Percentiles rank a stretch among this genome's conserved stretches.
These are phyloP conservation scores for Carollia perspicillata DNA, from an alignment of 2,113 vertebrate species.

Conservation along the genomic window DNA sequence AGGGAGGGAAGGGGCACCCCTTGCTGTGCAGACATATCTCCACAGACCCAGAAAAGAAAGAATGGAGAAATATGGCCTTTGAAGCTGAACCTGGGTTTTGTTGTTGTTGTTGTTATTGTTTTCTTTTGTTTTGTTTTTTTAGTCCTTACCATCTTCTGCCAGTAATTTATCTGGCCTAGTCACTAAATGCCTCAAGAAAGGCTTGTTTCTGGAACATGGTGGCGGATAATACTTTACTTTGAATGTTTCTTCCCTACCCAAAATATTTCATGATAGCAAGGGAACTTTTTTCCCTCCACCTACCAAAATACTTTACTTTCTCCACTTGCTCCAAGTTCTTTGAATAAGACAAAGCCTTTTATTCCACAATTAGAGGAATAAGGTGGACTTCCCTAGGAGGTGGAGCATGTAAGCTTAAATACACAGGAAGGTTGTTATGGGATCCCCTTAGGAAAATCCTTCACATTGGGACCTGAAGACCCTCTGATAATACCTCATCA, in stretches of 20 bases:
- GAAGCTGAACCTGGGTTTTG: neutral
- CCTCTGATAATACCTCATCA: constrained; percentile 14
- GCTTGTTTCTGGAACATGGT: neutral
- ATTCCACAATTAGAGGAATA: constrained; percentile 12
- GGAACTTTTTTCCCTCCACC: neutral
- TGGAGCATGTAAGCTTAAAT: neutral
- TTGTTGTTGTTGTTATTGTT: neutral
- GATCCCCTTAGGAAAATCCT: neutral
- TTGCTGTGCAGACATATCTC: neutral
- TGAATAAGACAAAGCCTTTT: constrained; percentile 32
- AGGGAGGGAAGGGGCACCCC: neutral
- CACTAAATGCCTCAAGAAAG: neutral
- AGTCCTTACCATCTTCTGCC: neutral
- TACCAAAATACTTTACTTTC: constrained; percentile 34
- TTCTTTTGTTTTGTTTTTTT: neutral
- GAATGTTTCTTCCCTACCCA: neutral
- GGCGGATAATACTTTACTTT: neutral
- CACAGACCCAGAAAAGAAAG: neutral
- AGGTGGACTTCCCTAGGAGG: neutral
- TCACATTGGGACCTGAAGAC: neutral
- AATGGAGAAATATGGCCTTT: neutral
- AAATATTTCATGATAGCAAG: neutral
- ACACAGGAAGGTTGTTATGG: neutral
- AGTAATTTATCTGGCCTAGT: neutral
- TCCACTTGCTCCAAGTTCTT: constrained; percentile 43